Evolutionary conservation across 1,140 invertebrate species (phyloP), one percentile per base, ranked within the genome.

Genomic region (Bombyx mandarina): DNA sequence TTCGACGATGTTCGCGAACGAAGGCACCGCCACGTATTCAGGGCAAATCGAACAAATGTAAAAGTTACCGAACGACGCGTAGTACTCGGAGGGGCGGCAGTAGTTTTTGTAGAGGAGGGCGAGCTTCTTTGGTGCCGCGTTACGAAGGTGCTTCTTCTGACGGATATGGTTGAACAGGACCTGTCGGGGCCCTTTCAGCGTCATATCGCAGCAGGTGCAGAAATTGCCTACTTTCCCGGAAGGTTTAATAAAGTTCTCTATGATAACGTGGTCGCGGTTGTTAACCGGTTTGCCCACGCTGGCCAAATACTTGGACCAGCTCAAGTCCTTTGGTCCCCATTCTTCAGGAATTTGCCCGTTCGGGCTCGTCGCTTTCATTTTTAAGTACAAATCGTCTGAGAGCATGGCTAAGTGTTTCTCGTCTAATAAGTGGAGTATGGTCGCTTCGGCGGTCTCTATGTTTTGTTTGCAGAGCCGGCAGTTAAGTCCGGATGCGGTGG

Each of bases 71-170:
- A 87, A 87, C 12, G 81, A 83, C 1, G 84, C 82, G 47, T 65
- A 87, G 44, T 83, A 86, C 56, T 87, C 84, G 0, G 73, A 72
- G 4, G 84, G 82, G 2, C 84, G 66, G 52, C 81, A 82, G 12
- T 76, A 65, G 56, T 87, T 86, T 45, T 75, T 86, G 56, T 83
- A 87, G 0, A 85, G 62, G 55, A 82, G 52, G 1, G 67, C 50
- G 0, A 87, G 61, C 58, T 85, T 85, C 35, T 71, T 64, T 7
- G 84, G 84, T 0, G 82, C 82, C 0, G 82, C 81, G 58, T 85
- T 87, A 2, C 84, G 59, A 42, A 87, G 60, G 64, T 87, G 84
- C 60, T 87, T 87, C 54, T 87, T 87, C 61, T 87, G 84, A n/a
- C 84, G 76, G 8, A 84, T 82, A 43, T 87, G 84, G 56, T 87